A percentile compares a stretch with the other conserved stretches of the same genome.
These are phyloP conservation scores for Nineta flava DNA, from an alignment of 2,888 invertebrate species.

Conservation along the genomic window DNA sequence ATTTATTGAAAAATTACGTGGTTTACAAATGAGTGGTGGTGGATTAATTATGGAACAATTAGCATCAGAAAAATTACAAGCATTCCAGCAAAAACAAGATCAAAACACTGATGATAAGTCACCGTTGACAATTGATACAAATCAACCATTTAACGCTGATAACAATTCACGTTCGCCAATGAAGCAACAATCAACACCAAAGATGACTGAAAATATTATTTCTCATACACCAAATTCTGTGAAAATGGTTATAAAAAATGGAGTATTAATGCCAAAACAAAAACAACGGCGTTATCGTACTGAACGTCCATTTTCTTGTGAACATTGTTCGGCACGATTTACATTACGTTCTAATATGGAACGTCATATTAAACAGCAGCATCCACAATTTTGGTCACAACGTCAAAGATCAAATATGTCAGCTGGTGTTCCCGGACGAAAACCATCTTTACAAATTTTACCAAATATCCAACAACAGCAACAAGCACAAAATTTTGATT, in stretches of 20 bases:
- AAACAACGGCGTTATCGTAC: slow-evolving; percentile 81
- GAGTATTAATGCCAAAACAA: slow-evolving; percentile 79
- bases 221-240: slow-evolving; percentile 43
- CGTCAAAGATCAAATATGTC: slow-evolving; percentile 40
- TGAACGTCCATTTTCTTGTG: slow-evolving; percentile 80
- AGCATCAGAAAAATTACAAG: slow-evolving; percentile 6
- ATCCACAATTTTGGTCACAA: slow-evolving; percentile 79
- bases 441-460: slow-evolving; percentile 17
- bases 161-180: slow-evolving; percentile 15
- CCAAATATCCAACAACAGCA: not conserved
- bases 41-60: slow-evolving; percentile 37
- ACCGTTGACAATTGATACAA: slow-evolving; percentile 7
- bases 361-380: slow-evolving; percentile 85
- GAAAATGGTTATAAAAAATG: slow-evolving; percentile 83
- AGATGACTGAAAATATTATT: slow-evolving; percentile 10
- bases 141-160: slow-evolving; percentile 1
- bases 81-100: not conserved
- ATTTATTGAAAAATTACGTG: slow-evolving; percentile 34
- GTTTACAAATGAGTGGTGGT: slow-evolving; percentile 54
- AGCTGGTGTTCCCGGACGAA: slow-evolving; percentile 34
- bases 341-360: slow-evolving; percentile 91
- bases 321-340: slow-evolving; percentile 79
- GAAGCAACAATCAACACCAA: slow-evolving; percentile 15
- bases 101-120: slow-evolving; percentile 1
- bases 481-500: slow-evolving; percentile 10